Base-by-base conservation (phyloP, 2,113 vertebrate genomes). In the Diphyllodes magnificus region DNA sequence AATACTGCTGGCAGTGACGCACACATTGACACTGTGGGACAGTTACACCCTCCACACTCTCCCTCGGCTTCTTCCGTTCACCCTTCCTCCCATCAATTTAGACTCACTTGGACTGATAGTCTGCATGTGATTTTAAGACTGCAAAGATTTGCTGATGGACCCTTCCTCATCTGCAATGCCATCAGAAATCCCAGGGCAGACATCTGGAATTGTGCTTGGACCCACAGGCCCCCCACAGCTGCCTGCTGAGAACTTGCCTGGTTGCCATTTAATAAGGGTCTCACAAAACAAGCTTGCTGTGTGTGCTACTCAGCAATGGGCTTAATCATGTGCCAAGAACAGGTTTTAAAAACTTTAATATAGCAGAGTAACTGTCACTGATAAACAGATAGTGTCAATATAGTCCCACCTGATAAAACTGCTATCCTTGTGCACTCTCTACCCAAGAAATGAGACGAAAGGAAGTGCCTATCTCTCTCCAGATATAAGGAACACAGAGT, bases 201-300 rank as follows among this genome's bases (percentile, higher is more conserved):
- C 9, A 42, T 24, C 15, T 0, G 0, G 60, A 75, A 53, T 51
- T 0, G 0, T 53, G 15, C 31, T 44, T n/a, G n/a, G 20, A 37
- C 3, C 6, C 28, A 63, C 2, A 2, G 16, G 7, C 9, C 2
- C 7, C 11, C 24, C 31, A 15, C 15, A 70, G 17, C 15, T 65
- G 45, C 16, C 35, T n/a, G 17, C 15, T 83, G 24, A 81, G 19
- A n/a, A 4, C 9, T 86, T 84, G 8, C 6, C 50, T 12, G 3
- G 10, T 54, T 16, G 15, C 14, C 24, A 2, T 44, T 76, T 54
- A 37, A 25, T 27, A 56, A 3, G 3, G 13, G 3, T 39, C 19
- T 60, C 28, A 60, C 0, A 1, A 88, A 72, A 49, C 4, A 76
- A 53, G 51, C 18, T 60, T 65, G 14, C 15, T 68, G 22, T 31